Evolutionary conservation across 2,888 invertebrate genomes (phyloP).

Genomic region (Pharmacophagus antenor): DNA sequence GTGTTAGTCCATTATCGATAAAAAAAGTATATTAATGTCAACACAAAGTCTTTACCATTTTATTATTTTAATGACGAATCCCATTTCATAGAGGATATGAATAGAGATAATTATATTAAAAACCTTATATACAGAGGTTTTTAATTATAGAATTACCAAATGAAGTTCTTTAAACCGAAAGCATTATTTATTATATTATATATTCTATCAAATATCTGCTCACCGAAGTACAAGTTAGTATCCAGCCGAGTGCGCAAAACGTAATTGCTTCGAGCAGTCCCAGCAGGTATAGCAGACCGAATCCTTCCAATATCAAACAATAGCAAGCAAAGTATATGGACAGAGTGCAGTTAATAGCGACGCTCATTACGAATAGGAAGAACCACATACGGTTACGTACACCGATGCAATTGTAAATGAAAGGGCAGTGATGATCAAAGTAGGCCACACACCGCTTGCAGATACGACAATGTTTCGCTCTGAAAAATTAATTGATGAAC

Average conservation of each 20-base stretch:
- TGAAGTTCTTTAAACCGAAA: too few relatives aligned
- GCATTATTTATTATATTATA: too few relatives aligned
- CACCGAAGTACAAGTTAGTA: slow-evolving; percentile 93
- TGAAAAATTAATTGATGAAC: slow-evolving; percentile 44
- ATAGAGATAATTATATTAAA: too few relatives aligned
- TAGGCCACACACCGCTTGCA: slow-evolving; percentile 94
- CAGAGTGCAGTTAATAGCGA: slow-evolving; percentile 92
- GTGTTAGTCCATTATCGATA: too few relatives aligned
- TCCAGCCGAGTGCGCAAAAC: slow-evolving; percentile 93
- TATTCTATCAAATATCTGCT: too few relatives aligned
- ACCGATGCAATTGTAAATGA: slow-evolving; percentile 97
- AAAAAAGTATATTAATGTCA: too few relatives aligned
- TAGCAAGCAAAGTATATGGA: slow-evolving; percentile 94
- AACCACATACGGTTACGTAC: slow-evolving; percentile 96
- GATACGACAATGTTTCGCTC: slow-evolving; percentile 94
- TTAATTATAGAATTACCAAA: too few relatives aligned
- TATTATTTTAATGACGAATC: too few relatives aligned
- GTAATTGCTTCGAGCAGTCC: slow-evolving; percentile 91
- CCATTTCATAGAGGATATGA: too few relatives aligned
- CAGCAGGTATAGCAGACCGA: slow-evolving; percentile 91
- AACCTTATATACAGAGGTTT: too few relatives aligned
- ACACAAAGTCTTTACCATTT: too few relatives aligned
- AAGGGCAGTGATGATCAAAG: slow-evolving; percentile 97
- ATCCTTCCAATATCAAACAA: slow-evolving; percentile 91
- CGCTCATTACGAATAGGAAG: slow-evolving; percentile 92